phyloP scores from a whole-genome alignment of 2,797 vertebrate genomes.

The Aldrovandia affinis region DNA sequence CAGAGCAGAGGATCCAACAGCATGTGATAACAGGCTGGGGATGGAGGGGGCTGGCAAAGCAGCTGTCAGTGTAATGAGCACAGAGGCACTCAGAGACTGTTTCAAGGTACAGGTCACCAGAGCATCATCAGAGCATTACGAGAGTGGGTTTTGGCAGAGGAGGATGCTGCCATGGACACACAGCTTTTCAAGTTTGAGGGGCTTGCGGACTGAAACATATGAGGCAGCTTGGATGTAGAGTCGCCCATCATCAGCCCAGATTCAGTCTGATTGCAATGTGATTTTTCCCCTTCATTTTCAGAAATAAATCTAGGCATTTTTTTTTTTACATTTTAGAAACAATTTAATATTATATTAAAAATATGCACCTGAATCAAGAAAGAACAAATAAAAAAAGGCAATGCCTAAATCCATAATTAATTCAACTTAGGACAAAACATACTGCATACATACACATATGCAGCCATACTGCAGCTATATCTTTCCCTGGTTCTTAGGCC shows the following conservation, averaged over 20 bases:
- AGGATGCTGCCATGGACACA: neutral
- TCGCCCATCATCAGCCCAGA: neutral
- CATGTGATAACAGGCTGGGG: neutral
- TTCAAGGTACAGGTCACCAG: conserved; percentile 20
- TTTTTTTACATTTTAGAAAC: too few relatives aligned
- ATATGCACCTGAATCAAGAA: too few relatives aligned
- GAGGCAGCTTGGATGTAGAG: neutral
- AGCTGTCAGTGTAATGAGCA: conserved; percentile 31
- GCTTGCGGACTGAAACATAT: neutral
- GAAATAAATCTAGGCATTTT: too few relatives aligned
- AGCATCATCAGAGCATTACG: conserved; percentile 19
- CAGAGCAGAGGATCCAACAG: conserved; percentile 5
- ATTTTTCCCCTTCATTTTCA: neutral
- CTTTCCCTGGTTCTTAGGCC: neutral
- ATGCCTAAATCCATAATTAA: too few relatives aligned
- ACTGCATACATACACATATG: too few relatives aligned
- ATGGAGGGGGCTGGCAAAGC: neutral
- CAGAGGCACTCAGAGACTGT: neutral
- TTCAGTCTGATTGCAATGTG: neutral
- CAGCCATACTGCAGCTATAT: neutral
- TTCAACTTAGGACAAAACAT: too few relatives aligned
- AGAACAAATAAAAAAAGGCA: too few relatives aligned
- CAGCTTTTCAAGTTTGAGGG: neutral
- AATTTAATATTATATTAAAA: too few relatives aligned
- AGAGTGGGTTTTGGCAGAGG: conserved; percentile 8